Percentiles rank a stretch among this genome's conserved stretches.
phyloP scores from a whole-genome alignment of 2,888 invertebrate species.

The Lasius fuliginosus region DNA sequence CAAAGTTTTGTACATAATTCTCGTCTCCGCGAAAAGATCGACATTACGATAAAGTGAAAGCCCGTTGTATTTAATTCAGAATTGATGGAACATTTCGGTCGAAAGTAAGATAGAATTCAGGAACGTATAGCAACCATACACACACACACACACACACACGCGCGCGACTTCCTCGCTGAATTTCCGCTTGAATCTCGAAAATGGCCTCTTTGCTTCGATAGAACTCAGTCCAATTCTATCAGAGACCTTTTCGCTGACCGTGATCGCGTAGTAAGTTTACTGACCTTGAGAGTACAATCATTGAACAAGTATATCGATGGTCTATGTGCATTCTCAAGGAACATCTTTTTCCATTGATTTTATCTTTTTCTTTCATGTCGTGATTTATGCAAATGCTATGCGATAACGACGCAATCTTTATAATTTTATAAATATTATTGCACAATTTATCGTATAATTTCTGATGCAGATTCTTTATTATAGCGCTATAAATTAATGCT shows the following conservation, averaged over 20 bases:
- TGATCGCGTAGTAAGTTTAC: slow-evolving; percentile 59
- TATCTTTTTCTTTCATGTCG: slow-evolving; percentile 47
- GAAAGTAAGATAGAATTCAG: background rate
- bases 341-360: slow-evolving; percentile 64
- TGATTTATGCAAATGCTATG: background rate
- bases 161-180: background rate
- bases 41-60: slow-evolving; percentile 1
- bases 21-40: background rate
- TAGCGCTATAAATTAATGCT: no score
- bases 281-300: slow-evolving; percentile 63
- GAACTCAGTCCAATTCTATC: slow-evolving; percentile 6
- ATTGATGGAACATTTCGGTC: background rate
- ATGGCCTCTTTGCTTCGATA: background rate
- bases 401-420: background rate
- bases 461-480: no score
- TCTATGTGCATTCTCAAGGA: slow-evolving; percentile 49
- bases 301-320: slow-evolving; percentile 46
- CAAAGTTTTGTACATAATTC: background rate
- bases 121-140: background rate
- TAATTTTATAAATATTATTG: background rate
- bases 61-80: background rate
- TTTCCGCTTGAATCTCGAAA: background rate
- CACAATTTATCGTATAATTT: no score
- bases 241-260: slow-evolving; percentile 58
- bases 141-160: background rate